A percentile compares a stretch with the other conserved stretches of the same genome.
phyloP scores from a whole-genome alignment of 2,888 invertebrate species.

The Eutolmus rufibarbis region DNA sequence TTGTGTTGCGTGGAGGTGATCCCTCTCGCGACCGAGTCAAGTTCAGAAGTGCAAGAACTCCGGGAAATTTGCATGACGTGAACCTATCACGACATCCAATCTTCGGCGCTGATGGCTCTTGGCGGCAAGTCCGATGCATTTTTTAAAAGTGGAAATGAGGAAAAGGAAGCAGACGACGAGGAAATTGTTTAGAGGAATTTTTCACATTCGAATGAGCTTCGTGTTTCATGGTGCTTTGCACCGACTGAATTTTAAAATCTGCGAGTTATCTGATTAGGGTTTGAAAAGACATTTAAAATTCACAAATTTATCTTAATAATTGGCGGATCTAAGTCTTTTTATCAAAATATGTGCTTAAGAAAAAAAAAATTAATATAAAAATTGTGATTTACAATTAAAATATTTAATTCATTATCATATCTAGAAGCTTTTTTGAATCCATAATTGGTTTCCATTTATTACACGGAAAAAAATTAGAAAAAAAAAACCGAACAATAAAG shows the following conservation, averaged over 20 bases:
- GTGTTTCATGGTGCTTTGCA: background rate
- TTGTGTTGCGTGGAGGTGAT: background rate
- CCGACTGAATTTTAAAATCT: background rate
- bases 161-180: background rate
- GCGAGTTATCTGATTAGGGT: background rate
- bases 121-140: background rate
- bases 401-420: background rate
- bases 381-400: background rate
- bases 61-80: background rate
- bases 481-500: no score
- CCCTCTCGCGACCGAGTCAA: background rate
- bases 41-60: background rate
- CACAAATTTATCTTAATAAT: background rate
- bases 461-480: no score
- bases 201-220: background rate
- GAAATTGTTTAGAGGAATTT: background rate
- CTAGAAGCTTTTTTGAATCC: no score
- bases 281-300: background rate
- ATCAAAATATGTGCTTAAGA: background rate
- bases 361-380: background rate
- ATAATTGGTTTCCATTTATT: no score
- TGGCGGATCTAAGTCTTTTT: background rate
- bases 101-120: background rate
- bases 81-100: background rate
- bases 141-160: background rate